A percentile compares a stretch with the other conserved stretches of the same genome.
Evolutionary conservation across 2,888 invertebrate genomes (phyloP).

Genomic region (Andricus quercusramuli): DNA sequence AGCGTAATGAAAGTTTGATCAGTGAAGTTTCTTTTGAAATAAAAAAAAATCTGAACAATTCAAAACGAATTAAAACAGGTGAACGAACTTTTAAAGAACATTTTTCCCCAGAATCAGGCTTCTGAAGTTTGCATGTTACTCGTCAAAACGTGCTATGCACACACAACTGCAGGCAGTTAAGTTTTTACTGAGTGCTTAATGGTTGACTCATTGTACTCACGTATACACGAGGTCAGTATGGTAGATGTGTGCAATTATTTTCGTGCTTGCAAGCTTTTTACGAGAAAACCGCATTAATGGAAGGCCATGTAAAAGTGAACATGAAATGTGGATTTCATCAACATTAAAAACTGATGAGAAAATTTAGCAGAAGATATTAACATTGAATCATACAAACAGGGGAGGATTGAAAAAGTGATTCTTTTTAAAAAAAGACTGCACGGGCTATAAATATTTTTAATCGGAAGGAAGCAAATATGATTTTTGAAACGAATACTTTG

Average conservation of each 20-base stretch:
- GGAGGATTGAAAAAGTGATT: too few relatives aligned
- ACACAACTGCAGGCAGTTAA: neutral
- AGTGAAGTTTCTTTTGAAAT: neutral
- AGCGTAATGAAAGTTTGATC: too few relatives aligned
- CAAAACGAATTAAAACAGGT: neutral
- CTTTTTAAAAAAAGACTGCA: too few relatives aligned
- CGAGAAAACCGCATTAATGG: neutral
- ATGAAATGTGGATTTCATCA: neutral
- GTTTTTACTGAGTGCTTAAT: neutral
- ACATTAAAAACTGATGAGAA: too few relatives aligned
- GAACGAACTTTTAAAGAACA: neutral
- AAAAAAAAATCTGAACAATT: neutral
- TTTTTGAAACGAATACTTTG: too few relatives aligned
- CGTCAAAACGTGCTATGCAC: neutral
- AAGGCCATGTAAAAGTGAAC: neutral
- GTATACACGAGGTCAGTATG: neutral
- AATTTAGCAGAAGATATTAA: too few relatives aligned
- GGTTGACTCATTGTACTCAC: neutral
- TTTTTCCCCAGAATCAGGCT: neutral
- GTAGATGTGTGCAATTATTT: neutral
- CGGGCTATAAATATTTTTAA: too few relatives aligned
- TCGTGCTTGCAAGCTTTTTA: neutral
- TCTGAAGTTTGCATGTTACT: neutral
- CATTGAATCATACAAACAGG: too few relatives aligned
- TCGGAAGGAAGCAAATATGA: too few relatives aligned